A percentile compares a stretch with the other conserved stretches of the same genome.
These are phyloP conservation scores for Pseudochromis fuscus DNA, from an alignment of 2,797 vertebrate genomes.

Conservation along the genomic window DNA sequence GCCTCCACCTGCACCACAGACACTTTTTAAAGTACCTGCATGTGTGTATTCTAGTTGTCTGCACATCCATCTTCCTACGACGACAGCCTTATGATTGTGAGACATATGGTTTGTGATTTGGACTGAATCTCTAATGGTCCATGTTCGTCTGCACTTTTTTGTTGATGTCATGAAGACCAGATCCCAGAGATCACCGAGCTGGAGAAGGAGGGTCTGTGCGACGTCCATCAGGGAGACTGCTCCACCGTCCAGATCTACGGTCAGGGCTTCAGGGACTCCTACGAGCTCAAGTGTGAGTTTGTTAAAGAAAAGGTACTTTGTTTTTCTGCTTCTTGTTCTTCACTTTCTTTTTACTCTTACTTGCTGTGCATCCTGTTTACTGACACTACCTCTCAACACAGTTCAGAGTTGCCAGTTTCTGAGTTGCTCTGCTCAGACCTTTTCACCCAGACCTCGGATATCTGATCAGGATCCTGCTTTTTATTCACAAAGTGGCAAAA, in stretches of 20 bases:
- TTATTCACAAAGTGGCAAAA: no score
- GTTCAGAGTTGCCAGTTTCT: no score
- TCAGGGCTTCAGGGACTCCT: conserved; percentile 87
- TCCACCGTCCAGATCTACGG: conserved; percentile 85
- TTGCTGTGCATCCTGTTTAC: not conserved
- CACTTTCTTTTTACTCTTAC: not conserved
- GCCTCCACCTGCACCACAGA: not conserved
- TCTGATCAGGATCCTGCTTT: no score
- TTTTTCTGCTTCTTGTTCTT: conserved; percentile 14
- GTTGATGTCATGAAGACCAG: conserved; percentile 85
- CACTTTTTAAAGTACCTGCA: not conserved
- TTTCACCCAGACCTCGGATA: no score
- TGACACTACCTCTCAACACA: not conserved
- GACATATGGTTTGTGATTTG: conserved; percentile 3
- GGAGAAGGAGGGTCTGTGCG: conserved; percentile 89
- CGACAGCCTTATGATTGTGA: not conserved
- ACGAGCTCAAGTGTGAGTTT: conserved; percentile 92
- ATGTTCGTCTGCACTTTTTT: conserved; percentile 17
- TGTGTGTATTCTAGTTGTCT: not conserved
- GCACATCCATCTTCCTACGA: not conserved
- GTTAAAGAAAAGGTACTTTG: conserved; percentile 88
- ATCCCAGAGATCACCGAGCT: conserved; percentile 89
- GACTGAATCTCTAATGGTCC: not conserved
- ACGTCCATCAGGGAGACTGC: conserved; percentile 86
- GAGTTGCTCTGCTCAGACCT: no score